Percentiles rank a stretch among this genome's conserved stretches.
These are phyloP conservation scores for Macrosoma leucophasiata DNA, from an alignment of 2,888 invertebrate genomes.

Conservation along the genomic window DNA sequence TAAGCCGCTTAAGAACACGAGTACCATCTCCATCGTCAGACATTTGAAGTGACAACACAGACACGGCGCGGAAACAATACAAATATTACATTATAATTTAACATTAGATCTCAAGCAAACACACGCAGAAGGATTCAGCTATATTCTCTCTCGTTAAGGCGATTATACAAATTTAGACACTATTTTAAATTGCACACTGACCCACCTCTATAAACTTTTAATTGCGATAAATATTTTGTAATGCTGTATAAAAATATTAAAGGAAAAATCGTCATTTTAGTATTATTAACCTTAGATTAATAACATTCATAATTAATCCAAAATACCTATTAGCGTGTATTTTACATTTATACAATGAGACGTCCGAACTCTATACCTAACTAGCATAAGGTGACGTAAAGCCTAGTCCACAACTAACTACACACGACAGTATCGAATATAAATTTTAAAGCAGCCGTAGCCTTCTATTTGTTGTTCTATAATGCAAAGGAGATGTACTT, in stretches of 20 bases:
- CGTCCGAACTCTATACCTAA: slow-evolving; percentile 59
- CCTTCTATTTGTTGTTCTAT: slow-evolving; percentile 64
- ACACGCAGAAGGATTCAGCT: slow-evolving; percentile 64
- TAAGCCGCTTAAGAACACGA: slow-evolving; percentile 28
- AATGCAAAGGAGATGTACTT: slow-evolving; percentile 69
- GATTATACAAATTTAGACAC: slow-evolving; percentile 69
- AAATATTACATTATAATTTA: slow-evolving; percentile 34
- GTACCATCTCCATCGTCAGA: slow-evolving; percentile 36
- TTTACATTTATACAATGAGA: slow-evolving; percentile 74
- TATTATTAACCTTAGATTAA: slow-evolving; percentile 57
- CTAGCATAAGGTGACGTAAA: slow-evolving; percentile 69
- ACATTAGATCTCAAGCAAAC: slow-evolving; percentile 56
- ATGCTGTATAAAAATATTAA: slow-evolving; percentile 76
- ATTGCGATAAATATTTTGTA: slow-evolving; percentile 72
- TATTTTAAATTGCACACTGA: slow-evolving; percentile 72
- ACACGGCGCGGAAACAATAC: slow-evolving; percentile 44
- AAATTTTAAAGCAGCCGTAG: slow-evolving; percentile 61
- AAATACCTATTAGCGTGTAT: slow-evolving; percentile 65
- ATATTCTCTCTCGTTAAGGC: slow-evolving; percentile 75
- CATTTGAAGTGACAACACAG: slow-evolving; percentile 37
- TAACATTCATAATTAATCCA: slow-evolving; percentile 65
- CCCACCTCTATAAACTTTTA: slow-evolving; percentile 74
- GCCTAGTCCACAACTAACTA: slow-evolving; percentile 72
- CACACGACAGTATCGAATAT: slow-evolving; percentile 66
- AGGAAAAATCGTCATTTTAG: slow-evolving; percentile 70